A percentile compares a stretch with the other conserved stretches of the same genome.
These are phyloP conservation scores for Prenolepis imparis DNA, from an alignment of 2,888 invertebrate genomes.

Conservation along the genomic window DNA sequence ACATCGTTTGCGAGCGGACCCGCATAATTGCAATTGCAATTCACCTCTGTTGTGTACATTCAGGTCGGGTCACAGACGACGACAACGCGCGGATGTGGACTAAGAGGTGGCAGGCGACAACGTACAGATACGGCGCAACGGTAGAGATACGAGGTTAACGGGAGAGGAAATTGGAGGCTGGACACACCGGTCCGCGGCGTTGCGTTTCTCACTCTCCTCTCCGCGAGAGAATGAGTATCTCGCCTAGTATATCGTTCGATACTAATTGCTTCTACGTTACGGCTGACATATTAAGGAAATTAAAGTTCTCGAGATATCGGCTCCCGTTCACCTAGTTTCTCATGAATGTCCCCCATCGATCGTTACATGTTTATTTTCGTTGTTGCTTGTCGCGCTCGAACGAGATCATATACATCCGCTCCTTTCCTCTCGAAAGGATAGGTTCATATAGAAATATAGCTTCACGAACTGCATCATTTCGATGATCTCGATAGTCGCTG, in stretches of 20 bases:
- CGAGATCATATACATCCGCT: conserved; percentile 8
- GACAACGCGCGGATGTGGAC: conserved; percentile 59
- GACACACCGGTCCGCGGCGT: conserved; percentile 78
- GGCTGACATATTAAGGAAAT: conserved; percentile 81
- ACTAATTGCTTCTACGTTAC: conserved; percentile 80
- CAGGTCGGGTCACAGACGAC: conserved; percentile 76
- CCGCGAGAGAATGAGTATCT: conserved; percentile 54
- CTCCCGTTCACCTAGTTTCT: conserved; percentile 72
- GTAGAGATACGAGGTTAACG: conserved; percentile 78
- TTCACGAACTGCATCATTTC: conserved; percentile 38
- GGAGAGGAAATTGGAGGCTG: conserved; percentile 84
- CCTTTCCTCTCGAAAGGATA: conserved; percentile 17
- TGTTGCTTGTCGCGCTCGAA: conserved; percentile 38
- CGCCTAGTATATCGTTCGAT: conserved; percentile 76
- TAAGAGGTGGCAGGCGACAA: conserved; percentile 67
- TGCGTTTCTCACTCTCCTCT: conserved; percentile 57
- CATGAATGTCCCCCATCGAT: conserved; percentile 4
- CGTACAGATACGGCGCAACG: conserved; percentile 68
- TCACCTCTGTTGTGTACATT: conserved; percentile 75
- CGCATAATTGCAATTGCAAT: conserved; percentile 75
- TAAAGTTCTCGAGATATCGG: conserved; percentile 77
- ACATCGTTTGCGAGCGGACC: conserved; percentile 60
- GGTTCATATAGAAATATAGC: conserved; percentile 6
- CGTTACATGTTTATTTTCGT: conserved; percentile 19
- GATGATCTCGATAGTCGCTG: conserved; percentile 42